These are phyloP conservation scores for Craterocephalus amniculus DNA, from an alignment of 2,797 vertebrate genomes.

Conservation along the genomic window DNA sequence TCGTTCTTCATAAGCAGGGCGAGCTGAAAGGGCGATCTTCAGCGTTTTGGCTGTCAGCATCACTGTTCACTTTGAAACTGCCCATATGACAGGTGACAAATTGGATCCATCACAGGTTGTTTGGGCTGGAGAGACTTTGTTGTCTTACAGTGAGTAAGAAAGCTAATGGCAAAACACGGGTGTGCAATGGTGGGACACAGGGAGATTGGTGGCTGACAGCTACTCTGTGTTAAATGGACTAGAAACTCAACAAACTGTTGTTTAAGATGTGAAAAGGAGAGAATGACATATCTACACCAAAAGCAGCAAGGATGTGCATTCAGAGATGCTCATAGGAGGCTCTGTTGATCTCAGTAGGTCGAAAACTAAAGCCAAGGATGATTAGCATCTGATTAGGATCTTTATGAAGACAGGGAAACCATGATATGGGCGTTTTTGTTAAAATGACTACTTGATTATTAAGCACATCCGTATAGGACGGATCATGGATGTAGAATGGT, in stretches of 20 bases:
- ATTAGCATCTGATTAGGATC: slow-evolving; percentile 17
- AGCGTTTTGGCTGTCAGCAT: slow-evolving; percentile 66
- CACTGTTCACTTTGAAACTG: slow-evolving; percentile 54
- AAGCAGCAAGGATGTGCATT: slow-evolving; percentile 16
- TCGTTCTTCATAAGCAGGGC: not conserved
- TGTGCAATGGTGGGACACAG: slow-evolving; percentile 19
- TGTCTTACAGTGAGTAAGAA: slow-evolving; percentile 49
- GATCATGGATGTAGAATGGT: not conserved
- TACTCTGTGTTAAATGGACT: slow-evolving; percentile 4
- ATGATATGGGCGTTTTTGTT: slow-evolving; percentile 23
- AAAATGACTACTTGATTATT: slow-evolving; percentile 2
- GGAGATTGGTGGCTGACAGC: slow-evolving; percentile 31
- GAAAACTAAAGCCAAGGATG: slow-evolving; percentile 19
- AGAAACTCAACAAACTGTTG: slow-evolving; percentile 18
- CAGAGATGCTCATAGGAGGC: slow-evolving; percentile 28
- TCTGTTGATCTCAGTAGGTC: slow-evolving; percentile 21
- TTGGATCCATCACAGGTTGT: slow-evolving; percentile 66
- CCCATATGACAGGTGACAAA: slow-evolving; percentile 77
- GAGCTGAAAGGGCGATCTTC: slow-evolving; percentile 36
- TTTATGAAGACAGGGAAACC: not conserved
- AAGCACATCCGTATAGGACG: not conserved
- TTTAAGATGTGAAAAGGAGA: slow-evolving; percentile 11
- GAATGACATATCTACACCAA: slow-evolving; percentile 30
- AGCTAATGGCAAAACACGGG: slow-evolving; percentile 47
- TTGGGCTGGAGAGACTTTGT: slow-evolving; percentile 62